phyloP scores from a whole-genome alignment of 1,140 invertebrate genomes.

The Lanistes nyassanus region DNA sequence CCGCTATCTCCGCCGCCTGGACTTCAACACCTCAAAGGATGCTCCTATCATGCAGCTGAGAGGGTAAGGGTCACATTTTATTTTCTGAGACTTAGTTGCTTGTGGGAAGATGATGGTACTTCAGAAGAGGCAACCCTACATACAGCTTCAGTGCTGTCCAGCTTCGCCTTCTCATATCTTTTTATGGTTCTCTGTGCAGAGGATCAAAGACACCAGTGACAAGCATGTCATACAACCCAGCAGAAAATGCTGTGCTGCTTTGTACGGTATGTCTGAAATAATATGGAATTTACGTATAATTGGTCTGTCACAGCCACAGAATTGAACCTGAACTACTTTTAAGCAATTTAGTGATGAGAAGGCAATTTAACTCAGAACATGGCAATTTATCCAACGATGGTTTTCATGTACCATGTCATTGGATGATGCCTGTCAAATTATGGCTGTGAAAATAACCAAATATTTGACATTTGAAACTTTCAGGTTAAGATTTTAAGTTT shows the following conservation, averaged over 20 bases:
- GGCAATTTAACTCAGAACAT: too few species aligned
- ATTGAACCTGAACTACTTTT: too few species aligned
- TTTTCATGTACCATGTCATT: too few species aligned
- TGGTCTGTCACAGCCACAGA: too few species aligned
- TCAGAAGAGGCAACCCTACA: background rate
- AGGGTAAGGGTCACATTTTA: constrained; percentile 68
- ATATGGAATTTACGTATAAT: too few species aligned
- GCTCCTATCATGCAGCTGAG: constrained; percentile 92
- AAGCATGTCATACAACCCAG: constrained; percentile 96
- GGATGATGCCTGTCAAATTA: too few species aligned
- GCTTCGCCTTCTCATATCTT: background rate
- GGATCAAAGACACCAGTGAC: constrained; percentile 59
- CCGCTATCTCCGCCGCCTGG: constrained; percentile 86
- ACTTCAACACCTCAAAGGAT: constrained; percentile 94
- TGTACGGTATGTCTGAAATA: constrained; percentile 71
- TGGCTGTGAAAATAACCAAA: too few species aligned
- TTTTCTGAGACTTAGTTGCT: too few species aligned
- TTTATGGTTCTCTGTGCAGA: constrained; percentile 47
- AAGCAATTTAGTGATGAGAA: too few species aligned
- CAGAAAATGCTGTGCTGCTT: constrained; percentile 89
- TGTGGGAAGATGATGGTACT: background rate
- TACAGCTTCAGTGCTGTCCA: background rate
- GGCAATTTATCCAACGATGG: too few species aligned
- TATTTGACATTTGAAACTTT: too few species aligned
- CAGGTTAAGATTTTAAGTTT: too few species aligned